Evolutionary conservation across 2,888 invertebrate species (phyloP).

Genomic region (Drosophila anceps): DNA sequence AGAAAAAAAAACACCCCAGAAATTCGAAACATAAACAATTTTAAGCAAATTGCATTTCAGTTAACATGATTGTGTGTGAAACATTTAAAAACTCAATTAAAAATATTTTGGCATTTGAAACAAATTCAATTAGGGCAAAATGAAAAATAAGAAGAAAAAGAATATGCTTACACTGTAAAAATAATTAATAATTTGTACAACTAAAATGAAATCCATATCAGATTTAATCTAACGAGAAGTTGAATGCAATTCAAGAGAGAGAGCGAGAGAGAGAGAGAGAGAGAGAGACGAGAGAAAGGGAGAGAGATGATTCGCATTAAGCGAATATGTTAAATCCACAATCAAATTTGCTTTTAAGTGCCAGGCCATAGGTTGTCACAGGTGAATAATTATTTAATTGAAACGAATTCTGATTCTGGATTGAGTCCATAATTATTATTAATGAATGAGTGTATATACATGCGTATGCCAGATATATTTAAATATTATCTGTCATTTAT

Average conservation of each 20-base stretch:
- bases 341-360: background rate
- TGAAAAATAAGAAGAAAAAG: too few relatives aligned
- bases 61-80: slow-evolving; percentile 5
- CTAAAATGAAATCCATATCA: background rate
- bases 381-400: background rate
- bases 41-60: slow-evolving; percentile 5
- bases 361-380: background rate
- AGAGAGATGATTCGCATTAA: too few relatives aligned
- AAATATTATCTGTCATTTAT: background rate
- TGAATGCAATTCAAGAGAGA: background rate
- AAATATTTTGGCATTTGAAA: slow-evolving; percentile 4
- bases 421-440: background rate
- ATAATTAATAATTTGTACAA: background rate
- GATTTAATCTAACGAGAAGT: background rate
- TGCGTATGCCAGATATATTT: background rate
- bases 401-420: background rate
- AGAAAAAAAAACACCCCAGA: background rate
- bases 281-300: too few relatives aligned
- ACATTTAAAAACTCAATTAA: slow-evolving; percentile 7
- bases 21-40: background rate
- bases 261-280: too few relatives aligned
- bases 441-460: background rate
- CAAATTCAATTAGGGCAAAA: slow-evolving; percentile 11
- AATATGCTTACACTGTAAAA: background rate
- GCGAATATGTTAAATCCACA: too few relatives aligned